These are phyloP conservation scores for Linhomoeus sp. DNA, from an alignment of 2,888 invertebrate species.

Conservation along the genomic window DNA sequence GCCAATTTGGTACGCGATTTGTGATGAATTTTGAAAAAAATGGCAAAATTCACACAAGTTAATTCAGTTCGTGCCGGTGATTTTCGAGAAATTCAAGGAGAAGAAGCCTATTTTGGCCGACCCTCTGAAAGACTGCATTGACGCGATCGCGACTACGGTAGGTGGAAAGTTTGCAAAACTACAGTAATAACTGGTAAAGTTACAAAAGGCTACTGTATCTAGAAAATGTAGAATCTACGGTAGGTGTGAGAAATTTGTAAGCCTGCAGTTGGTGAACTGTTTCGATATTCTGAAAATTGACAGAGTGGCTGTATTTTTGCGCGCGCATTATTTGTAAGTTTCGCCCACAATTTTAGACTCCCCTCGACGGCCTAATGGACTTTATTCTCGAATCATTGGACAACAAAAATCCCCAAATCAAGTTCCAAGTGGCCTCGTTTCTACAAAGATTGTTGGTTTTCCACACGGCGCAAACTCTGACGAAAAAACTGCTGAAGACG, in stretches of 20 bases:
- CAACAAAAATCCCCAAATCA: conserved; percentile 33
- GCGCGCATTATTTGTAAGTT: too few relatives aligned
- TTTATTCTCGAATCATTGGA: conserved; percentile 59
- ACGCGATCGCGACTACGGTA: conserved; percentile 61
- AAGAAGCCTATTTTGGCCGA: conserved; percentile 75
- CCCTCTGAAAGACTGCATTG: conserved; percentile 67
- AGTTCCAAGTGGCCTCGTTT: conserved; percentile 28
- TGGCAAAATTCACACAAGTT: too few relatives aligned
- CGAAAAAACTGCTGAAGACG: conserved; percentile 34
- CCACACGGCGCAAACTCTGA: conserved; percentile 21
- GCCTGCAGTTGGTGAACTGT: too few relatives aligned
- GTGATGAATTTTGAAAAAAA: too few relatives aligned
- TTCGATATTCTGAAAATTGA: too few relatives aligned
- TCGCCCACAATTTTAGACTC: conserved; percentile 41
- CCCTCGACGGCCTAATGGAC: conserved; percentile 40
- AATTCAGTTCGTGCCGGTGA: conserved; percentile 32
- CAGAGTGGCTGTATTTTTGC: too few relatives aligned
- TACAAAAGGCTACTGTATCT: too few relatives aligned
- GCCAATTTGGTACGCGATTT: conserved; percentile 31
- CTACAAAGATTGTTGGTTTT: conserved; percentile 11
- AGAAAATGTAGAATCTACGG: too few relatives aligned
- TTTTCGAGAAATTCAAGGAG: conserved; percentile 90
- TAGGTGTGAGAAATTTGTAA: too few relatives aligned
- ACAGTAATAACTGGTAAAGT: too few relatives aligned
- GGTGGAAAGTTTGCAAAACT: conserved; percentile 14